Conservation (phyloP, 2,113 vertebrate genomes). For the Anolis carolinensis region DNA sequence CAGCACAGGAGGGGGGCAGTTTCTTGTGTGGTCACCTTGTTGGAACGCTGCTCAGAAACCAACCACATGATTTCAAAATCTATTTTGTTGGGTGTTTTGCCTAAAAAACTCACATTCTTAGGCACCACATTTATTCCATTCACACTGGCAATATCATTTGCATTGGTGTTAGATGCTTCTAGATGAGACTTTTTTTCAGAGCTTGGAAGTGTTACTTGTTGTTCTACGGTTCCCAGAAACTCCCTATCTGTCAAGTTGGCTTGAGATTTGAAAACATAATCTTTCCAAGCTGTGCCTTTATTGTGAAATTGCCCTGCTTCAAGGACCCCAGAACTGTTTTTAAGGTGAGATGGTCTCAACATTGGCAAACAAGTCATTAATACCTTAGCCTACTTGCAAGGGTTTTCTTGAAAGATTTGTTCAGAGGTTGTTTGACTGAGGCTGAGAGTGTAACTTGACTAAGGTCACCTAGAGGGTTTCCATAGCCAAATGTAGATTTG, state of each 20-base stretch:
- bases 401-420: background rate
- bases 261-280: no score
- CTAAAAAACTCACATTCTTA: background rate
- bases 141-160: background rate
- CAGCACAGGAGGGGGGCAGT: background rate
- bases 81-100: background rate
- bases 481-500: background rate
- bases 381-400: no score
- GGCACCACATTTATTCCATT: background rate
- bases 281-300: background rate
- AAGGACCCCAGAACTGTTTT: no score
- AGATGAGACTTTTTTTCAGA: no score
- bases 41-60: background rate
- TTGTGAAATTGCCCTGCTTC: background rate
- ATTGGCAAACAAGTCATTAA: no score
- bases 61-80: background rate
- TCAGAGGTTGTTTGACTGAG: background rate
- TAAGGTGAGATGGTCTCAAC: no score
- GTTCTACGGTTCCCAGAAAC: no score
- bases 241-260: no score
- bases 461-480: no score
- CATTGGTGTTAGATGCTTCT: background rate
- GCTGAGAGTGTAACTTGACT: no score
- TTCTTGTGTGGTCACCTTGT: background rate
- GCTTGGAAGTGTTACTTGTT: no score